Conservation (phyloP, 2,888 invertebrate species). For the Chloroclystis v-ata region DNA sequence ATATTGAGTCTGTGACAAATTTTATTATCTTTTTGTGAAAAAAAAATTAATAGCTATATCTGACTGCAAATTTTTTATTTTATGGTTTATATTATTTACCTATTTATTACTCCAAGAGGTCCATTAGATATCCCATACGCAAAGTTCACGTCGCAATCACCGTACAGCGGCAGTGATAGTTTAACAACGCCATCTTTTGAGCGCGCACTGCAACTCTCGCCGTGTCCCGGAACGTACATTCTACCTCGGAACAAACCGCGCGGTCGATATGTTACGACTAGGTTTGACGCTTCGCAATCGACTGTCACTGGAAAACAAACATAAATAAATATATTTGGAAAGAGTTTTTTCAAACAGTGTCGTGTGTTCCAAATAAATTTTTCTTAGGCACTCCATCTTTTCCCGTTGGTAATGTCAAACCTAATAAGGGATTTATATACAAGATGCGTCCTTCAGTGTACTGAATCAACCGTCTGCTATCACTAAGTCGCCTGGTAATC, state of each 20-base stretch:
- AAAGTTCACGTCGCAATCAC: slow-evolving; percentile 78
- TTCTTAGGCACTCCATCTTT: too few species aligned
- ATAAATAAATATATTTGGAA: too few species aligned
- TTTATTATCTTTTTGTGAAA: too few species aligned
- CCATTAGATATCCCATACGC: slow-evolving; percentile 69
- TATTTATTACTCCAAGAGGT: slow-evolving; percentile 67
- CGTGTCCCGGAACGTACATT: slow-evolving; percentile 88
- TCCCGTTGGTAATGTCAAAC: too few species aligned
- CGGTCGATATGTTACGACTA: slow-evolving; percentile 82
- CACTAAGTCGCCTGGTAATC: too few species aligned
- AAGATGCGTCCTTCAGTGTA: too few species aligned
- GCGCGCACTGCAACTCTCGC: slow-evolving; percentile 82
- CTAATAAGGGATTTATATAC: too few species aligned
- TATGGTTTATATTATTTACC: slow-evolving; percentile 45
- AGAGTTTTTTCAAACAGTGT: too few species aligned
- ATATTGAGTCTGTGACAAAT: too few species aligned
- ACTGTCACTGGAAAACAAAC: slow-evolving; percentile 85
- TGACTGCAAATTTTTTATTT: not conserved
- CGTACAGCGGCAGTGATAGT: slow-evolving; percentile 79
- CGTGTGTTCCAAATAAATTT: too few species aligned
- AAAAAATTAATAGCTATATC: too few species aligned
- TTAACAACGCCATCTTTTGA: slow-evolving; percentile 64
- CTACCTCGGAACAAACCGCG: slow-evolving; percentile 82
- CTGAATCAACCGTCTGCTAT: too few species aligned
- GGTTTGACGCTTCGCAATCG: slow-evolving; percentile 83